Evolutionary conservation across 2,113 vertebrate species (phyloP), one percentile per base, ranked within the genome.

Genomic region (Ardeotis arabs): DNA sequence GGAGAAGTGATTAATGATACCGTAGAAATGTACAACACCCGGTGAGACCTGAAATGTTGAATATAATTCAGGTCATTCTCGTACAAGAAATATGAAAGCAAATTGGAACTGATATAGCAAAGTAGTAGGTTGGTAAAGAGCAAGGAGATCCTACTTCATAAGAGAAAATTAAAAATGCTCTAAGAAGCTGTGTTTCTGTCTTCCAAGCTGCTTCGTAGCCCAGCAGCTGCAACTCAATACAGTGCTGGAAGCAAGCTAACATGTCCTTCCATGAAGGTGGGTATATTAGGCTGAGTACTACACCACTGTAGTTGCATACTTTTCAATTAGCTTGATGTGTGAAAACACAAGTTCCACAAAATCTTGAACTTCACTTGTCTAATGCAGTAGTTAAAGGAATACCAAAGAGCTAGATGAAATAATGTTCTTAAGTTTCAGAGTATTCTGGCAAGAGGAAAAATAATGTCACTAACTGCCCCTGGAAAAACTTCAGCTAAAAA

Each of bases 1-100:
- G 80, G 64, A 87, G 47, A 95, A 84, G 55, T 79, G 85, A 96
- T 93, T 92, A 91, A 95, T 79, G 67, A 79, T 3, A 76, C 12
- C 0, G 0, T n/a, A 31, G 10, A 49, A 93, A 35, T 4, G 2
- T 56, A 7, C 62, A 90, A 25, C 72, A 78, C 49, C 78, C 80
- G 59, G 50, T 25, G 68, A 90, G 59, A 53, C 33, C 45, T 23
- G 35, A 55, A 92, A 90, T 12, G 37, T 25, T 85, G 25, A 6
- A 17, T 22, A 10, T 31, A 74, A 80, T 37, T 73, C 76, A 68
- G 90, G 81, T 93, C 75, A 69, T 29, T 52, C 62, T 63, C 3
- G 1, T 89, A 84, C 50, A 88, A 67, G 79, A 88, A 90, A 50
- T 58, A 69, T 73, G 78, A 97, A 76, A 69, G 63, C 23, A 83